phyloP scores from a whole-genome alignment of 2,113 vertebrate species.

The Cynoglossus semilaevis region DNA sequence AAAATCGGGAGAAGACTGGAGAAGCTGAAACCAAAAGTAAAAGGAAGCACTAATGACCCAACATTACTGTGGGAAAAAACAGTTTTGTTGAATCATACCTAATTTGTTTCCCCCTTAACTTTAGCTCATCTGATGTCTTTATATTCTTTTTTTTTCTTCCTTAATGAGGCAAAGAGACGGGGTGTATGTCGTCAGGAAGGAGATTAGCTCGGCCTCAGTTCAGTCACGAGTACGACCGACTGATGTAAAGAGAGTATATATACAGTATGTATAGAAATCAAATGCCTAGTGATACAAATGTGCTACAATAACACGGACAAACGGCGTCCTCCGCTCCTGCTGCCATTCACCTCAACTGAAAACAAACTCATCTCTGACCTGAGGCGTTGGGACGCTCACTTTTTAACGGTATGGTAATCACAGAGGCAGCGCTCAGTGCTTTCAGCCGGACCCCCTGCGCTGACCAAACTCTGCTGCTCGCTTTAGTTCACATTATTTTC shows the following conservation, averaged over 20 bases:
- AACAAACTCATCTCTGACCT: conserved; percentile 34
- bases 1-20: conserved; percentile 26
- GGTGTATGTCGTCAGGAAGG: conserved; percentile 22
- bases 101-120: conserved; percentile 15
- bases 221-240: conserved; percentile 25
- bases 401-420: conserved; percentile 26
- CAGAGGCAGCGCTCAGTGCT: conserved; percentile 29
- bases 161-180: conserved; percentile 10
- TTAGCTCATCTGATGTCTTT: conserved; percentile 34
- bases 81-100: conserved; percentile 36
- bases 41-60: conserved; percentile 73
- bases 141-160: neutral
- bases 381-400: conserved; percentile 20
- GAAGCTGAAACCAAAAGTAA: conserved; percentile 43
- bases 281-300: conserved; percentile 37
- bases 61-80: conserved; percentile 48
- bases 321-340: conserved; percentile 16
- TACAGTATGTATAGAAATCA: conserved; percentile 48
- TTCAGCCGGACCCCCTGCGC: conserved; percentile 29
- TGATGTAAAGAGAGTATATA: conserved; percentile 36
- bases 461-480: conserved; percentile 33
- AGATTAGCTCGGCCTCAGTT: conserved; percentile 55
- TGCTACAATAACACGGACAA: conserved; percentile 26
- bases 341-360: conserved; percentile 50
- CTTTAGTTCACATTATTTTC: conserved; percentile 52